phyloP scores from a whole-genome alignment of 2,113 vertebrate species.

The Sclerurus mexicanus region DNA sequence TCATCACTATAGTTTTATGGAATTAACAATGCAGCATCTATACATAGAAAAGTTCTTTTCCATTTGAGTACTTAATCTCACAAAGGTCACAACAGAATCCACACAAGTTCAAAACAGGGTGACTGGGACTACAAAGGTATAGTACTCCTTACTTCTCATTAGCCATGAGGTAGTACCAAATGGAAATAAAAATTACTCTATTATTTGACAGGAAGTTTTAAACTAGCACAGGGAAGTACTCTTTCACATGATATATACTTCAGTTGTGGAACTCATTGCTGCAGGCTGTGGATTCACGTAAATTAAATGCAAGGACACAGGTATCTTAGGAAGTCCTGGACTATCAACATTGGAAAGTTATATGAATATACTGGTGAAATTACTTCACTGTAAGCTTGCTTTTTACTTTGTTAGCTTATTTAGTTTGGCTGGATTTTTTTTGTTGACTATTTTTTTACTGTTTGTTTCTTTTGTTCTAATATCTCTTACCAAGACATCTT shows the following conservation, averaged over 20 bases:
- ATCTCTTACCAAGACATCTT: not conserved
- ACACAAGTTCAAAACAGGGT: not conserved
- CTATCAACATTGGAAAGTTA: not conserved
- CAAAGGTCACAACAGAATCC: not conserved
- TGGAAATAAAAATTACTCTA: not conserved
- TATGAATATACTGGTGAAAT: not conserved
- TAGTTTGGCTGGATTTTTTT: not conserved
- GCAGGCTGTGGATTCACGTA: not conserved
- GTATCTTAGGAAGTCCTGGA: not conserved
- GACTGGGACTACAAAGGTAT: not conserved
- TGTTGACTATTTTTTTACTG: not conserved
- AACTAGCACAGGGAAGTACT: not conserved
- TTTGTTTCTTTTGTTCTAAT: not conserved
- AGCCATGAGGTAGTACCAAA: not conserved
- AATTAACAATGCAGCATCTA: not conserved
- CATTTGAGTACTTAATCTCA: not conserved
- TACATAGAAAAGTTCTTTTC: not conserved
- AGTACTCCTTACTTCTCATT: not conserved
- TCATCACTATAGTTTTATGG: not conserved
- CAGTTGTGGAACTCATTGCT: not conserved
- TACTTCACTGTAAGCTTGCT: not conserved
- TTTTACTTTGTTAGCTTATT: not conserved
- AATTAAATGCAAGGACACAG: not conserved
- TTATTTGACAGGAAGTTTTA: not conserved
- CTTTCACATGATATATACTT: not conserved